A percentile compares a stretch with the other conserved stretches of the same genome.
These are phyloP conservation scores for Sander lucioperca DNA, from an alignment of 2,113 vertebrate species.

Conservation along the genomic window DNA sequence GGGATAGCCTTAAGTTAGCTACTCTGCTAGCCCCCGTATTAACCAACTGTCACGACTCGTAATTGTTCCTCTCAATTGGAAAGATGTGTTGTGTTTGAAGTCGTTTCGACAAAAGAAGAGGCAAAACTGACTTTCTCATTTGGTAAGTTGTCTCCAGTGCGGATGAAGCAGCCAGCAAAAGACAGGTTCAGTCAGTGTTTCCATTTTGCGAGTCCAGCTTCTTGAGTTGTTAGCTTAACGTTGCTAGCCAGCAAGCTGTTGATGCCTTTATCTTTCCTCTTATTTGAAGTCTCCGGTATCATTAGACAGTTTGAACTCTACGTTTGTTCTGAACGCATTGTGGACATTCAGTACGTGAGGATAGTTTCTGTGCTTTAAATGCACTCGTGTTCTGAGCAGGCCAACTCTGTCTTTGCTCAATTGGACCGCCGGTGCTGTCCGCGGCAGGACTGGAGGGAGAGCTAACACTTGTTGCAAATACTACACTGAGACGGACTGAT, in stretches of 20 bases:
- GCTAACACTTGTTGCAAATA: slow-evolving; percentile 56
- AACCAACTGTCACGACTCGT: slow-evolving; percentile 23
- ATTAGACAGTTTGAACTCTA: neutral
- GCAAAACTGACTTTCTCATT: slow-evolving; percentile 15
- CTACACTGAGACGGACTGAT: neutral
- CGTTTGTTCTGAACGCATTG: neutral
- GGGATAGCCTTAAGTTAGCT: slow-evolving; percentile 71
- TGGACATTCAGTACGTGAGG: neutral
- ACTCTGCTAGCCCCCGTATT: slow-evolving; percentile 9
- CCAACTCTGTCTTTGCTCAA: slow-evolving; percentile 13
- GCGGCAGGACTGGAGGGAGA: slow-evolving; percentile 6
- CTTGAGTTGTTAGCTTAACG: slow-evolving; percentile 69
- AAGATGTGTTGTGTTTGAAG: neutral
- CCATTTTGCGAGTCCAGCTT: slow-evolving; percentile 70
- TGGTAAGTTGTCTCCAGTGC: slow-evolving; percentile 71
- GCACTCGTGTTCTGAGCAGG: slow-evolving; percentile 1
- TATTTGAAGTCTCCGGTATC: neutral
- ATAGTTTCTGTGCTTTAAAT: neutral
- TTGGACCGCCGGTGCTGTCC: slow-evolving; percentile 31
- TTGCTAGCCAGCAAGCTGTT: slow-evolving; percentile 55
- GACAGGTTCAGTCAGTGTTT: slow-evolving; percentile 66
- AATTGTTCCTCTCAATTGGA: neutral
- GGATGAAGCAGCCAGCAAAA: slow-evolving; percentile 32
- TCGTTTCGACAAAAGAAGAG: slow-evolving; percentile 26
- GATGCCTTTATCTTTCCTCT: slow-evolving; percentile 2